Conservation (phyloP, 2,888 invertebrate species). For the Caenorhabditis macrosperma region DNA sequence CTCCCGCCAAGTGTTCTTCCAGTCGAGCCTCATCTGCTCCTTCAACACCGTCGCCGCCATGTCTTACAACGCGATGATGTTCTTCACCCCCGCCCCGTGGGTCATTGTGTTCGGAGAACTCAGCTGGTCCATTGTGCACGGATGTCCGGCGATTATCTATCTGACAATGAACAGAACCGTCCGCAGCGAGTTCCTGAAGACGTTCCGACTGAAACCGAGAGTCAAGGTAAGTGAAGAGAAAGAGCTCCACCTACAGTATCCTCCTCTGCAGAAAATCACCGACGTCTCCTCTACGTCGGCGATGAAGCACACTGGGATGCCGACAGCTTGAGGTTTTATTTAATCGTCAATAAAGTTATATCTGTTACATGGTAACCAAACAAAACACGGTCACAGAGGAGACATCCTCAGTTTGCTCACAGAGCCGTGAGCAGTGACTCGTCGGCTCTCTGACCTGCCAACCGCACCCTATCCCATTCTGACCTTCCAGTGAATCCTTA, state of each 20-base stretch:
- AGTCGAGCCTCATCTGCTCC: conserved; percentile 46
- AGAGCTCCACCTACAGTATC: neutral
- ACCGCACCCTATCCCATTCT: neutral
- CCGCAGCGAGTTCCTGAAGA: conserved; percentile 22
- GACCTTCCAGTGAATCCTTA: neutral
- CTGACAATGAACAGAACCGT: conserved; percentile 44
- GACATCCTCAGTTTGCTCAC: neutral
- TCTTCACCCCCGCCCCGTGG: conserved; percentile 34
- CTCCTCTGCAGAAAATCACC: conserved; percentile 14
- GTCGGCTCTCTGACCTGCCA: neutral
- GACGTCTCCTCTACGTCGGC: conserved; percentile 35
- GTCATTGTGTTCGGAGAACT: conserved; percentile 39
- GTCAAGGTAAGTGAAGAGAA: conserved; percentile 7
- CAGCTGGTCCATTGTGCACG: conserved; percentile 45
- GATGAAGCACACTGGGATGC: conserved; percentile 36
- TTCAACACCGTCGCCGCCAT: conserved; percentile 43
- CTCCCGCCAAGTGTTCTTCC: conserved; percentile 36
- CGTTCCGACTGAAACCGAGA: conserved; percentile 10
- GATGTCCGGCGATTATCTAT: conserved; percentile 50
- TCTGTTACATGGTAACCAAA: neutral
- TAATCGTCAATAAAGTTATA: neutral
- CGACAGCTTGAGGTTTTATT: conserved; percentile 3
- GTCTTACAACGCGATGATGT: conserved; percentile 43
- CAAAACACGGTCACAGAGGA: neutral
- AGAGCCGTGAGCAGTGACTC: neutral